Base-by-base conservation (phyloP, 2,797 vertebrate species). In the Neosalanx taihuensis region DNA sequence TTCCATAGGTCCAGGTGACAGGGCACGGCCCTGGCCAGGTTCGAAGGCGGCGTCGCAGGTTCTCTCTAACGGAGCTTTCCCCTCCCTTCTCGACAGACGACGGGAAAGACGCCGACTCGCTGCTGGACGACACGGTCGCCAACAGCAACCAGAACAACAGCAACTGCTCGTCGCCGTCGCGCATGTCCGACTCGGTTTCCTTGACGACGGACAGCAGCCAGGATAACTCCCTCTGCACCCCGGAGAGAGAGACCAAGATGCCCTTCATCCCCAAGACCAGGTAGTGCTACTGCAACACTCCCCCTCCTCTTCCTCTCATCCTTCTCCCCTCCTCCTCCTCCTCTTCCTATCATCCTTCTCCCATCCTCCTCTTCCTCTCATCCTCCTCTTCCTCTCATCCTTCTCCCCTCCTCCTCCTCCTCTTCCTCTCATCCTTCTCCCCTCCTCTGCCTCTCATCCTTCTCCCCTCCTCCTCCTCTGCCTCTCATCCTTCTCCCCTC, bases 101-200 rank as follows among this genome's bases (percentile, higher is more conserved):
- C 80, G 82, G 88, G 72, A 97, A 94, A 87, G 96, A 98, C 76
- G 88, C 92, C 0, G 97, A 99, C 91, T 99, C 97, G 26, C 85
- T 97, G 85, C 94, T 96, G 84, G 97, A 99, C 74, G 97, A 99
- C 83, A 93, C 94, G 0, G 96, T 95, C 6, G 97, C 95, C 82
- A 99, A 99, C 80, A 98, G 96, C 86, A 99, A 99, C 91, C 97
- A 99, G 87, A 99, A 99, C 92, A 99, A 99, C 89, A 98, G 96
- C 77, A 99, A 99, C 88, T 99, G 97, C 81, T 99, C 97, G 2
- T 98, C 97, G n/a, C 97, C 97, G 3, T 99, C 97, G 41, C 96
- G 96, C 83, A 98, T 99, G 97, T 99, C 97, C 1, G 97, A 99
- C 90, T 99, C 97, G 0, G 95, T 98, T 89, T 99, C 97, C 72